These are phyloP conservation scores for Chymomyza costata DNA, from an alignment of 1,140 invertebrate genomes.

Conservation along the genomic window DNA sequence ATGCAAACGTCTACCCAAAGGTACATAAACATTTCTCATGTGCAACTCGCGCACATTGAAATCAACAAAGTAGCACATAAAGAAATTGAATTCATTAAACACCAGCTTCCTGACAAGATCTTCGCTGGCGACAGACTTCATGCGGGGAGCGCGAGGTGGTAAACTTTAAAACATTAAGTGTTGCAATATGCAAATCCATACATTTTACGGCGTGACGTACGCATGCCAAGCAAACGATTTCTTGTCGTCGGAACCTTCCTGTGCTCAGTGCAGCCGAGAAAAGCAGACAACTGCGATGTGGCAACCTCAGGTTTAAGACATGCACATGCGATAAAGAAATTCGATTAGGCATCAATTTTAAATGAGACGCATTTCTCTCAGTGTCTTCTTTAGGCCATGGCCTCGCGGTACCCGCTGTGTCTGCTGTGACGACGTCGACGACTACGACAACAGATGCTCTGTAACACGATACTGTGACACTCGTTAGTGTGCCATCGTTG, in stretches of 20 bases:
- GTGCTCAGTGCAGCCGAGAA: too few relatives aligned
- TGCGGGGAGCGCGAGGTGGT: background rate
- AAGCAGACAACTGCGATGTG: too few relatives aligned
- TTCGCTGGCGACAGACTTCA: slow-evolving; percentile 9
- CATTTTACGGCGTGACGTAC: slow-evolving; percentile 41
- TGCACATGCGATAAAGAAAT: slow-evolving; percentile 74
- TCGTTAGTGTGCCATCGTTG: slow-evolving; percentile 39
- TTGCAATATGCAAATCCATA: slow-evolving; percentile 69
- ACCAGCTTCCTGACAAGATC: slow-evolving; percentile 71
- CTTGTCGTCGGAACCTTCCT: too few relatives aligned
- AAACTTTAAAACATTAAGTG: slow-evolving; percentile 64
- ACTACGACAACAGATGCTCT: slow-evolving; percentile 44
- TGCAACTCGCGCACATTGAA: background rate
- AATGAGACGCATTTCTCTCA: slow-evolving; percentile 58
- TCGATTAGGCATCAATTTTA: slow-evolving; percentile 74
- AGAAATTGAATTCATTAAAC: slow-evolving; percentile 74
- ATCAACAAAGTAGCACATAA: slow-evolving; percentile 60
- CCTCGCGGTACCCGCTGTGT: too few relatives aligned
- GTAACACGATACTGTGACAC: slow-evolving; percentile 70
- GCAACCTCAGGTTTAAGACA: slow-evolving; percentile 45
- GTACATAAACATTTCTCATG: slow-evolving; percentile 33
- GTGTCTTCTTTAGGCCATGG: too few relatives aligned
- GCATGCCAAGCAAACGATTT: too few relatives aligned
- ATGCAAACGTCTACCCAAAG: background rate
- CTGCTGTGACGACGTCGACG: background rate